Conservation (phyloP, 2,888 invertebrate genomes). For the Boloria euphrosyne region DNA sequence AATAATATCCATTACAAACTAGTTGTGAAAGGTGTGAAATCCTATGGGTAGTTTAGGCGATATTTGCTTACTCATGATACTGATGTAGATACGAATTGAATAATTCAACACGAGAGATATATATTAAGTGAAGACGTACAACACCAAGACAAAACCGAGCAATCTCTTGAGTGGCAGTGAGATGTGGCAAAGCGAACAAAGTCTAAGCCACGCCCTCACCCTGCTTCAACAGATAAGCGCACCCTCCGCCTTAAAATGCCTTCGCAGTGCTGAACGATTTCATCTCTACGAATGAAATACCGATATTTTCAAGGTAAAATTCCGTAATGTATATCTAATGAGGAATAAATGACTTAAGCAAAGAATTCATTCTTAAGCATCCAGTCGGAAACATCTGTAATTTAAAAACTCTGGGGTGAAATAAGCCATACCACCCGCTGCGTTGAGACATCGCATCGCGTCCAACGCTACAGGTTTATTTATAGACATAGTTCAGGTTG, state of each 20-base stretch:
- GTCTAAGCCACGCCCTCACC: conserved; percentile 44
- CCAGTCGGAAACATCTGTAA: conserved; percentile 43
- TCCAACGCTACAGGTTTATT: conserved; percentile 8
- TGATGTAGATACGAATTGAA: not conserved
- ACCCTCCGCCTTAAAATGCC: conserved; percentile 61
- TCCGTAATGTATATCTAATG: conserved; percentile 58
- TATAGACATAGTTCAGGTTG: not conserved
- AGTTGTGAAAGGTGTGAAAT: too few relatives aligned
- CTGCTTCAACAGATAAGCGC: conserved; percentile 61
- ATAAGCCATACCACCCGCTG: conserved; percentile 44
- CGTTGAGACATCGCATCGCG: conserved; percentile 14
- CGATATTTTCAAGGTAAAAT: conserved; percentile 50
- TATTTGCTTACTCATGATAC: too few relatives aligned
- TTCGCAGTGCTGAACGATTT: conserved; percentile 57
- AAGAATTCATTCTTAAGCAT: conserved; percentile 47
- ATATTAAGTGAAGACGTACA: conserved; percentile 7
- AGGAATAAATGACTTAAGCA: conserved; percentile 52
- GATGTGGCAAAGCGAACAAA: conserved; percentile 65
- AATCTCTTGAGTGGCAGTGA: conserved; percentile 77
- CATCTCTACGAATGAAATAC: conserved; percentile 55
- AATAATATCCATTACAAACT: too few relatives aligned
- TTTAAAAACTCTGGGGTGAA: conserved; percentile 43
- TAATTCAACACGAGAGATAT: not conserved
- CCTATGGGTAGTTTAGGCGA: too few relatives aligned
- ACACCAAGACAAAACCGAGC: conserved; percentile 67